A percentile compares a stretch with the other conserved stretches of the same genome.
Evolutionary conservation across 2,888 invertebrate genomes (phyloP).

Genomic region (Drosophila maculinotata): DNA sequence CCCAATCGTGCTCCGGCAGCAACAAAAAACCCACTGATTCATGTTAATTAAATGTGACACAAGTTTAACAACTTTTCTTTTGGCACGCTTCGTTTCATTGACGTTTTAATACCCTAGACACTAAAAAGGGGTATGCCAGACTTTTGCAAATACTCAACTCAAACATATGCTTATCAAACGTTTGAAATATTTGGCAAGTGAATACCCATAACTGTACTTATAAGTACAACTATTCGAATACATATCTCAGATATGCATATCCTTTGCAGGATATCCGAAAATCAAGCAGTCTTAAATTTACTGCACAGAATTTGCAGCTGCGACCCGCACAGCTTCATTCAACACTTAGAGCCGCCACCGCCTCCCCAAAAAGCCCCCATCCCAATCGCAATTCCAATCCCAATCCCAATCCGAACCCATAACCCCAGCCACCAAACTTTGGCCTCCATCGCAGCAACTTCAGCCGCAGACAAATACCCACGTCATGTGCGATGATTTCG

Average conservation of each 20-base stretch:
- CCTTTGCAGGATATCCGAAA: neutral
- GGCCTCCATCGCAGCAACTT: neutral
- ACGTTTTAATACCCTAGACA: constrained; percentile 26
- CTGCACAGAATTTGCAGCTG: constrained; percentile 19
- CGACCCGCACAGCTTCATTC: constrained; percentile 8
- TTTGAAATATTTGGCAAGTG: too few species aligned
- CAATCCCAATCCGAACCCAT: too few species aligned
- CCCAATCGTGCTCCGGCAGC: neutral
- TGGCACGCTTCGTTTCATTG: constrained; percentile 23
- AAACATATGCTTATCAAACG: too few species aligned
- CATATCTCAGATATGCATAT: too few species aligned
- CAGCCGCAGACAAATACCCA: constrained; percentile 24
- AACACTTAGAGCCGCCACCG: too few species aligned
- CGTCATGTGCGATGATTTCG: constrained; percentile 44
- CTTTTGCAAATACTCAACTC: too few species aligned
- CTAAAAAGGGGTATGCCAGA: neutral
- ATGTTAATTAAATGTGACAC: constrained; percentile 76
- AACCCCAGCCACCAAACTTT: neutral
- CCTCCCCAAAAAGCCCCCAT: neutral
- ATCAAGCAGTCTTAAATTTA: neutral
- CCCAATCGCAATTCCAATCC: neutral
- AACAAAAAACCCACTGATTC: constrained; percentile 62
- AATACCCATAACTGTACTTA: too few species aligned
- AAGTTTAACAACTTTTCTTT: constrained; percentile 57
- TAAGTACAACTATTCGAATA: too few species aligned